A percentile compares a stretch with the other conserved stretches of the same genome.
These are phyloP conservation scores for Porphyrio hochstetteri DNA, from an alignment of 2,113 vertebrate genomes.

Conservation along the genomic window DNA sequence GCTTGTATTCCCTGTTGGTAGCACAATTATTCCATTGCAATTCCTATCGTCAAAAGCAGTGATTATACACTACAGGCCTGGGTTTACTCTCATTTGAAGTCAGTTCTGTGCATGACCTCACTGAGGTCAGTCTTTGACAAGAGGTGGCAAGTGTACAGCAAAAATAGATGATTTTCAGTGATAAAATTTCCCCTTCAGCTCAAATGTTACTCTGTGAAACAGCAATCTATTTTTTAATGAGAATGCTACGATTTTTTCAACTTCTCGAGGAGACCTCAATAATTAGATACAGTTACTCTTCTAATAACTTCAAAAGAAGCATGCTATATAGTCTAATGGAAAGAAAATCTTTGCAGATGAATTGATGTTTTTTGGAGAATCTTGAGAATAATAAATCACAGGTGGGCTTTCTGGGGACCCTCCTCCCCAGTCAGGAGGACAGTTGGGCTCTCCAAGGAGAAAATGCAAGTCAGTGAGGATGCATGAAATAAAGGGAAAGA, in stretches of 20 bases:
- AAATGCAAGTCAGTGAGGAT: neutral
- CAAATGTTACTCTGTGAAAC: neutral
- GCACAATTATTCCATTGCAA: constrained; percentile 4
- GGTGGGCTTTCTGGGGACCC: neutral
- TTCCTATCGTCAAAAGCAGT: neutral
- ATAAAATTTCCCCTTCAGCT: neutral
- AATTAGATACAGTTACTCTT: neutral
- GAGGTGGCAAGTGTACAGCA: neutral
- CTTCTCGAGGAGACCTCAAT: neutral
- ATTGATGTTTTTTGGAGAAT: neutral
- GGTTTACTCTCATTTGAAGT: neutral
- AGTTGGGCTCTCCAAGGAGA: neutral
- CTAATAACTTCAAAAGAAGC: constrained; percentile 15
- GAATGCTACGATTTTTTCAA: neutral
- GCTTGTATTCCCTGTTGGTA: neutral
- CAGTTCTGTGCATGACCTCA: neutral
- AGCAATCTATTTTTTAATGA: neutral
- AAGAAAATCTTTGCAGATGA: constrained; percentile 22
- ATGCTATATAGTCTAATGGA: neutral
- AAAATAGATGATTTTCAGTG: constrained; percentile 2
- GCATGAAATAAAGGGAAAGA: neutral
- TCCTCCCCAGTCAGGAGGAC: neutral
- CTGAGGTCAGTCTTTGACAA: constrained; percentile 4
- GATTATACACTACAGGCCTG: neutral
- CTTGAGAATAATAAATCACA: neutral